Conservation (phyloP, 2,113 vertebrate genomes). For the Chelonoidis abingdonii region DNA sequence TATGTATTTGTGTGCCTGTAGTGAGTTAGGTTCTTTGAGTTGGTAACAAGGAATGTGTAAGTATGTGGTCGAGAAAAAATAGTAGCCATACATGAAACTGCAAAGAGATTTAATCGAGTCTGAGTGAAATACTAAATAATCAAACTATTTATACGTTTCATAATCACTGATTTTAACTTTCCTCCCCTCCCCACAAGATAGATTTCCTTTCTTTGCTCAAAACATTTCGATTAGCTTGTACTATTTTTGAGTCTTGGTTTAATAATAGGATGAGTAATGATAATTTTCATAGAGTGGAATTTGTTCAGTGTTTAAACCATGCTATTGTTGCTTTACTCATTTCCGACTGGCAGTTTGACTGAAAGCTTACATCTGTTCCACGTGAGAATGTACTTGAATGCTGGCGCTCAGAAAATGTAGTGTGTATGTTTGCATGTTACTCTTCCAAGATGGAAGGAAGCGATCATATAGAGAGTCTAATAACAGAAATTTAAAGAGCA, state of each 20-base stretch:
- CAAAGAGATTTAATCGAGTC: neutral
- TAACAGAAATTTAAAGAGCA: no score
- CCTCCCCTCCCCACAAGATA: fast-evolving
- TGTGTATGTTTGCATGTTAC: no score
- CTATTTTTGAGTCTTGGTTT: neutral
- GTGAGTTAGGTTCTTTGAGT: neutral
- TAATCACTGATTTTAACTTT: neutral
- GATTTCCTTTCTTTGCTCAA: fast-evolving
- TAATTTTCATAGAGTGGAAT: fast-evolving
- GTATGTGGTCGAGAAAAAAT: fast-evolving
- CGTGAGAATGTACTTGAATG: neutral
- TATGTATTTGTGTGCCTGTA: neutral
- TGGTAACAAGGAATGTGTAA: neutral
- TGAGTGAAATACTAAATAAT: neutral
- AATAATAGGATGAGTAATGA: fast-evolving
- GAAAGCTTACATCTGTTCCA: neutral
- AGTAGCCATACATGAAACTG: neutral
- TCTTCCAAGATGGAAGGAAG: neutral
- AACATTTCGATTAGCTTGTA: neutral
- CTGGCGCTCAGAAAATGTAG: neutral
- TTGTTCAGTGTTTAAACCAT: neutral
- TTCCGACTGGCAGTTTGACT: neutral
- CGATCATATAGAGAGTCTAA: neutral
- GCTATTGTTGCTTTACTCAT: neutral
- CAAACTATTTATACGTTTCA: neutral